phyloP scores from a whole-genome alignment of 2,113 vertebrate genomes.

The Tychaedon coryphoeus region DNA sequence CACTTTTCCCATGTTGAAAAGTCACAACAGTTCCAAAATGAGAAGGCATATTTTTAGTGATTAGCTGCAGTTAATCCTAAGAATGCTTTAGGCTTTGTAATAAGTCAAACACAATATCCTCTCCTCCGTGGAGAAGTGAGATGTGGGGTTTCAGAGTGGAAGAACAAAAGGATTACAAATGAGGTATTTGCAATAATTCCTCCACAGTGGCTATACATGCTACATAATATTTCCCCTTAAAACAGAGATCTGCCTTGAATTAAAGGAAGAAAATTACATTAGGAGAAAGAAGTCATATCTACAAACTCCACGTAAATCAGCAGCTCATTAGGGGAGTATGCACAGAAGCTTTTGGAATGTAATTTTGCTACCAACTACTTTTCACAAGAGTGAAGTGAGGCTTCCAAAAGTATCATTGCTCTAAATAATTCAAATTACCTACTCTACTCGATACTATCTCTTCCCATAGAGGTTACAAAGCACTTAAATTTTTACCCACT shows the following conservation, averaged over 20 bases:
- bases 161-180: slow-evolving; percentile 24
- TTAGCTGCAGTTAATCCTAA: slow-evolving; percentile 12
- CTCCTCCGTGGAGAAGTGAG: neutral
- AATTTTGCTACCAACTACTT: slow-evolving; percentile 33
- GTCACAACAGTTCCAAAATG: neutral
- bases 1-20: neutral
- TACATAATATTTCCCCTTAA: neutral
- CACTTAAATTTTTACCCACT: slow-evolving; percentile 40
- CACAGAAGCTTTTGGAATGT: slow-evolving; percentile 17
- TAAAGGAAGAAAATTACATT: neutral
- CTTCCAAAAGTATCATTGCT: slow-evolving; percentile 37
- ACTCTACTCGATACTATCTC: slow-evolving; percentile 14
- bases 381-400: neutral
- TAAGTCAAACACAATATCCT: neutral
- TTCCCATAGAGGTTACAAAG: slow-evolving; percentile 32
- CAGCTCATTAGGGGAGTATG: slow-evolving; percentile 2
- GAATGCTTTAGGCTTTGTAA: slow-evolving; percentile 21
- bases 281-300: slow-evolving; percentile 1
- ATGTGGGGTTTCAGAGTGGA: neutral
- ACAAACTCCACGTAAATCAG: neutral
- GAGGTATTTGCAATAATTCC: slow-evolving; percentile 30
- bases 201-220: neutral
- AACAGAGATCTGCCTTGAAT: slow-evolving; percentile 1
- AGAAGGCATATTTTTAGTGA: slow-evolving; percentile 2
- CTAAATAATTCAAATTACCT: slow-evolving; percentile 55